Percentiles rank a stretch among this genome's conserved stretches.
These are phyloP conservation scores for Mythimna loreyi DNA, from an alignment of 2,888 invertebrate genomes.

Conservation along the genomic window DNA sequence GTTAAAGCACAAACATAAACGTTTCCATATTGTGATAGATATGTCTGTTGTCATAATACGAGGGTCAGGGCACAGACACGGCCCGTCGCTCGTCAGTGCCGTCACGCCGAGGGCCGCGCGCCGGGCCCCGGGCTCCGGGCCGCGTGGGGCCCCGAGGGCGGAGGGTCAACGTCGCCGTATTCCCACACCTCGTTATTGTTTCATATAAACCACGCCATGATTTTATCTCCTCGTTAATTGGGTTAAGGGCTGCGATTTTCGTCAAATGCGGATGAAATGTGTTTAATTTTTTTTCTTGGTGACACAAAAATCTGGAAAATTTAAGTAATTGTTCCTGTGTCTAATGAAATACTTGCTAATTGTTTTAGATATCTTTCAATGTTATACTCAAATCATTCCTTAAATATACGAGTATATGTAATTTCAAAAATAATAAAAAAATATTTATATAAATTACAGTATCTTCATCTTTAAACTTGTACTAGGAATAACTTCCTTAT, in stretches of 20 bases:
- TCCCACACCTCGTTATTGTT: slow-evolving; percentile 85
- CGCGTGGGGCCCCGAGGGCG: slow-evolving; percentile 62
- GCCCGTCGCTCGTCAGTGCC: slow-evolving; percentile 67
- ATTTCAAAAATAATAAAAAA: too few relatives aligned
- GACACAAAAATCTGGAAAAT: not conserved
- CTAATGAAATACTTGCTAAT: not conserved
- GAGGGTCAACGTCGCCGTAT: slow-evolving; percentile 77
- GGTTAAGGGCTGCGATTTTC: slow-evolving; percentile 59
- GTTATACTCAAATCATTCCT: not conserved
- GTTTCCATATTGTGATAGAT: slow-evolving; percentile 55
- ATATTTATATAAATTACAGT: too few relatives aligned
- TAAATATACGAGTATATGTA: too few relatives aligned
- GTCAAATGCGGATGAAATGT: slow-evolving; percentile 21
- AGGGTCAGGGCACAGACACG: slow-evolving; percentile 60
- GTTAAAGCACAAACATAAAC: slow-evolving; percentile 53
- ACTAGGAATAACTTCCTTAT: too few relatives aligned
- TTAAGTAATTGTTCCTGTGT: not conserved
- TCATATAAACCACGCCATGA: slow-evolving; percentile 77
- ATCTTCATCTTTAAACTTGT: too few relatives aligned
- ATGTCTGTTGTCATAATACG: slow-evolving; percentile 60
- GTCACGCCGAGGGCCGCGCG: slow-evolving; percentile 68
- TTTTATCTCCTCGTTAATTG: slow-evolving; percentile 74
- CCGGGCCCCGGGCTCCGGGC: slow-evolving; percentile 49
- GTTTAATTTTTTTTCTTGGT: slow-evolving; percentile 1
- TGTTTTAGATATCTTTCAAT: not conserved